These are phyloP conservation scores for Nothocercus nigrocapillus DNA, from an alignment of 2,113 vertebrate species.

Conservation along the genomic window DNA sequence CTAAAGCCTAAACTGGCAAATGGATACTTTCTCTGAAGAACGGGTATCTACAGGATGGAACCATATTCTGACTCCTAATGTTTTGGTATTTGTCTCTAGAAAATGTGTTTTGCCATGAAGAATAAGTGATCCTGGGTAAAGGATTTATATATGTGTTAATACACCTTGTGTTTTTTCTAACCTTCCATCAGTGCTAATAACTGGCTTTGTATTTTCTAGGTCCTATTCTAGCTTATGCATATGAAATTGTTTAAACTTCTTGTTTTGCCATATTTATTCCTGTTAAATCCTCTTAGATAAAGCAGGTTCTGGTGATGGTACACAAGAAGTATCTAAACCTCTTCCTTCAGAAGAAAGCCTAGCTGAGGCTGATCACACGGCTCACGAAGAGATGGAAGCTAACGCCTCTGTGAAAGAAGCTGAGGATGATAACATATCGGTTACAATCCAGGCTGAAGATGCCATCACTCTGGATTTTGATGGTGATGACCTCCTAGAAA, in stretches of 20 bases:
- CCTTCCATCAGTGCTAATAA: constrained; percentile 95
- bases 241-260: constrained; percentile 97
- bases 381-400: constrained; percentile 89
- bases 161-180: constrained; percentile 91
- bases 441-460: constrained; percentile 99
- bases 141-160: constrained; percentile 94
- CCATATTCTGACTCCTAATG: constrained; percentile 67
- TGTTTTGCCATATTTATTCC: constrained; percentile 99
- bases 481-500: constrained; percentile 99
- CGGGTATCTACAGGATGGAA: constrained; percentile 72
- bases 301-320: constrained; percentile 99
- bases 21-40: constrained; percentile 69
- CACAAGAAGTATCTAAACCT: constrained; percentile 98
- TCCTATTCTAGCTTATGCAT: constrained; percentile 91
- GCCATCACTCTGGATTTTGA: constrained; percentile 99
- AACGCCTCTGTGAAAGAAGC: constrained; percentile 92
- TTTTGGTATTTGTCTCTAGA: constrained; percentile 81
- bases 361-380: constrained; percentile 86
- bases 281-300: constrained; percentile 99
- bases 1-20: constrained; percentile 59
- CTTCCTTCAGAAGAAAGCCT: constrained; percentile 93
- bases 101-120: constrained; percentile 80
- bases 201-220: constrained; percentile 98
- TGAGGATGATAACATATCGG: constrained; percentile 98
- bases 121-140: constrained; percentile 85